Conservation (phyloP, 2,797 vertebrate species). For the Liparis tanakae region DNA sequence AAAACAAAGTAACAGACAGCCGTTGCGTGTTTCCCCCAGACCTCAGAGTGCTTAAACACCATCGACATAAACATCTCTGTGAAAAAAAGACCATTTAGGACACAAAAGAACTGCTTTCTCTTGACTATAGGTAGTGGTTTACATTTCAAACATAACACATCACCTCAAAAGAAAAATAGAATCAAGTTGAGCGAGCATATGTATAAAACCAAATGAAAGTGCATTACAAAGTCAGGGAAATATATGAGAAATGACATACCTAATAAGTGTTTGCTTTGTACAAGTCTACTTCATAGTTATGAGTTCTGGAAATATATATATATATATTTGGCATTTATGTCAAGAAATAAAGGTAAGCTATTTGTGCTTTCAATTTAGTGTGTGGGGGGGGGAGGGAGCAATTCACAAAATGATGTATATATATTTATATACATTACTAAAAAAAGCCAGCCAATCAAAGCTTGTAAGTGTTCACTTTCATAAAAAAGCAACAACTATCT, state of each 20-base stretch:
- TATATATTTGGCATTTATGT: too few species aligned
- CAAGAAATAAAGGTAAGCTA: slow-evolving; percentile 65
- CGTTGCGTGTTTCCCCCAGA: slow-evolving; percentile 11
- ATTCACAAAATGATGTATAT: slow-evolving; percentile 71
- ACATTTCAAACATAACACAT: slow-evolving; percentile 62
- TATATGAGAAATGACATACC: slow-evolving; percentile 57
- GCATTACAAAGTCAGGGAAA: slow-evolving; percentile 76
- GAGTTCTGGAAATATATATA: slow-evolving; percentile 31
- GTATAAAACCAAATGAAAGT: slow-evolving; percentile 78
- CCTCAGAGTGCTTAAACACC: slow-evolving; percentile 34
- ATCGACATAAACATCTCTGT: slow-evolving; percentile 27
- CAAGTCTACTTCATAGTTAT: slow-evolving; percentile 61
- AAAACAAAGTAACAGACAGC: slow-evolving; percentile 59
- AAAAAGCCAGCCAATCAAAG: slow-evolving; percentile 76
- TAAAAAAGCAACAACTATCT: slow-evolving; percentile 75
- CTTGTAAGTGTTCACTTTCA: slow-evolving; percentile 71
- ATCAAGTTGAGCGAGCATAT: slow-evolving; percentile 65
- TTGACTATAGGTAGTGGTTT: slow-evolving; percentile 76
- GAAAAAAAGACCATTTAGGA: slow-evolving; percentile 19
- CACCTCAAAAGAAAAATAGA: slow-evolving; percentile 45
- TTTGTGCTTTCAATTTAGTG: slow-evolving; percentile 81
- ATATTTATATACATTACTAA: slow-evolving; percentile 76
- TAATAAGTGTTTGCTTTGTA: slow-evolving; percentile 71
- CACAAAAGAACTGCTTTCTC: slow-evolving; percentile 32
- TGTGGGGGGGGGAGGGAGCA: slow-evolving; percentile 32